Conservation (phyloP, 2,888 invertebrate species). For the Nasonia oneida region DNA sequence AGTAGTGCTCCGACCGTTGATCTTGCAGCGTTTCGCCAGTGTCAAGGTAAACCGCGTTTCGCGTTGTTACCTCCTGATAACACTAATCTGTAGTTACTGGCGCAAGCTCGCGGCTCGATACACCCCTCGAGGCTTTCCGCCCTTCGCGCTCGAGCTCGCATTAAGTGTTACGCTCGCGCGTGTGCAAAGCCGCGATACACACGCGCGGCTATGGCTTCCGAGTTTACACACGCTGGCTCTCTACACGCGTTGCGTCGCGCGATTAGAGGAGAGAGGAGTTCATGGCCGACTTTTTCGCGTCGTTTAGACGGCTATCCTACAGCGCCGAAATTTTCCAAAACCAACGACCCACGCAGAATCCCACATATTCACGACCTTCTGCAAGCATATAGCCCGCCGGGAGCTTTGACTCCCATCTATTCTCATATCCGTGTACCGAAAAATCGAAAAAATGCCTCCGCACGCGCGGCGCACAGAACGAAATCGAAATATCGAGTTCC, state of each 20-base stretch:
- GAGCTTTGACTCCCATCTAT: not conserved
- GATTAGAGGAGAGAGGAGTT: not conserved
- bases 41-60: constrained; percentile 78
- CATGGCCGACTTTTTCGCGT: not conserved
- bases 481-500: constrained; percentile 15
- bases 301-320: not conserved
- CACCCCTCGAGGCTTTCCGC: constrained; percentile 48
- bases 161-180: constrained; percentile 45
- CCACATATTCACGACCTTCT: not conserved
- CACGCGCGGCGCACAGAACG: not conserved
- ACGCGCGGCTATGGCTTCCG: not conserved
- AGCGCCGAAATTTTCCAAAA: too few relatives aligned
- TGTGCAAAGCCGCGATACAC: constrained; percentile 53
- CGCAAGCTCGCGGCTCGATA: constrained; percentile 63
- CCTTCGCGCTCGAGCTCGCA: not conserved
- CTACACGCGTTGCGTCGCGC: not conserved
- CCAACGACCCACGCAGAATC: too few relatives aligned
- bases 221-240: not conserved
- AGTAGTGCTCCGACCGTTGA: constrained; percentile 63
- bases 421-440: not conserved
- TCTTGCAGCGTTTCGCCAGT: constrained; percentile 74
- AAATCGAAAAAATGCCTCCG: not conserved
- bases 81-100: constrained; percentile 78
- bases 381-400: not conserved
- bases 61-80: constrained; percentile 78